Base-by-base conservation (phyloP, 2,888 invertebrate species). In the Morinoia aosen region DNA sequence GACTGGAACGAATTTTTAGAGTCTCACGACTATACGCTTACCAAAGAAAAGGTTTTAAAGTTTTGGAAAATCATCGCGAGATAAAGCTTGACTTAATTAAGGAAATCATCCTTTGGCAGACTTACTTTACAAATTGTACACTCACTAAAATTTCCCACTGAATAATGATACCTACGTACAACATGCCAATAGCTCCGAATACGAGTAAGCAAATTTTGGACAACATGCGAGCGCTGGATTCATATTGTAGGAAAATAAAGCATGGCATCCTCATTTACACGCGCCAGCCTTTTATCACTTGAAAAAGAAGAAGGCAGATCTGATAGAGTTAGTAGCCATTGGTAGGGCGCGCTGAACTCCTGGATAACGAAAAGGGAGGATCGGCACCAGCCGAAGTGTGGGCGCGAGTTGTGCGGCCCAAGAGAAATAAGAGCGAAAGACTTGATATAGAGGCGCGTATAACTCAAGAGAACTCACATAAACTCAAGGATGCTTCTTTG, bases 401-500 rank as follows among this genome's bases (percentile, higher is more conserved):
- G 90, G 90, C 90, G 90, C 39, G 90, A 90, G 39, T 90, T 90
- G 90, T 90, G 90, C 48, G 90, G 90, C 90, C 90, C 90, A 25
- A 33, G 90, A 90, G 90, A 90, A 90, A 90, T 90, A 90, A 90
- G 90, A 33, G 90, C 90, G 40, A 90, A 90, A 40, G 90, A 90
- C 90, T 39, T 90, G 90, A 90, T 90, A 10, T 90, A 90, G 25
- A 39, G 90, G 40, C 90, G 90, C 90, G 48, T 48, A 90, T 90
- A 39, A 90, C 90, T 90, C 90, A 90, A 90, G 11, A 14, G 48
- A 90, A 48, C 90, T 39, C 90, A 40, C 90, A 90, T 90, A 90
- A 90, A 90, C 90, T 90, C 90, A 40, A 90, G 90, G 90, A 90
- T 90, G 90, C 90, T 90, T 90, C 90, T 90, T 90, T 90, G 90